Conservation (phyloP, 2,888 invertebrate genomes). For the Synanthedon andrenaeformis region DNA sequence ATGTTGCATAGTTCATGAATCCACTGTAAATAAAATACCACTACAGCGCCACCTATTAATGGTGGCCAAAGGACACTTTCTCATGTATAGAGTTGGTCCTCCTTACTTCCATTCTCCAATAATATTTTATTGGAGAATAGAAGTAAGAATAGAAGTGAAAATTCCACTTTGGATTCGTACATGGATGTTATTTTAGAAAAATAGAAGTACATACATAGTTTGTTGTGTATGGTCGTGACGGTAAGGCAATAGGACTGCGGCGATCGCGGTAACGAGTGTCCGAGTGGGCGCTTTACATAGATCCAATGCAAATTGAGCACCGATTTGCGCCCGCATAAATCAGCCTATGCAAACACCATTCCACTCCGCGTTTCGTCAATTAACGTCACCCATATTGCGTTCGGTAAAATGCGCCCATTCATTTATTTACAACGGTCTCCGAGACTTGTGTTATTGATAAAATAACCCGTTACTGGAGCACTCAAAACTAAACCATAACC, state of each 20-base stretch:
- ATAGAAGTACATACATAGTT: conserved; percentile 22
- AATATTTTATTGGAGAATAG: too few species aligned
- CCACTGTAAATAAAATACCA: too few species aligned
- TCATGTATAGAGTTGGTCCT: too few species aligned
- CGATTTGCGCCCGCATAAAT: conserved; percentile 49
- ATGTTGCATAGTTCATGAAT: too few species aligned
- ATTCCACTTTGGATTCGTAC: not conserved
- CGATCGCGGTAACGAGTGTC: conserved; percentile 42
- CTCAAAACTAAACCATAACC: too few species aligned
- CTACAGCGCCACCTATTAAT: too few species aligned
- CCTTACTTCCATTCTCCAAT: too few species aligned
- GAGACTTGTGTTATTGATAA: too few species aligned
- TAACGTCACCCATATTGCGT: conserved; percentile 44
- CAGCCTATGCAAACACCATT: conserved; percentile 21
- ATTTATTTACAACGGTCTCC: conserved; percentile 17
- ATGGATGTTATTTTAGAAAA: not conserved
- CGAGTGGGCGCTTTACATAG: conserved; percentile 51
- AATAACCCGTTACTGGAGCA: too few species aligned
- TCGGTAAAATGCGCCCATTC: conserved; percentile 22
- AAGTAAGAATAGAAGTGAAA: too few species aligned
- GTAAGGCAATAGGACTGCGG: conserved; percentile 26
- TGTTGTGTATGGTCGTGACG: conserved; percentile 33
- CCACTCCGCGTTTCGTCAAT: conserved; percentile 46
- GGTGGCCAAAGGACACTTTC: too few species aligned
- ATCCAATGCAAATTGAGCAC: conserved; percentile 56